Base-by-base conservation (phyloP, 2,797 vertebrate species). In the Prunella strophiata region DNA sequence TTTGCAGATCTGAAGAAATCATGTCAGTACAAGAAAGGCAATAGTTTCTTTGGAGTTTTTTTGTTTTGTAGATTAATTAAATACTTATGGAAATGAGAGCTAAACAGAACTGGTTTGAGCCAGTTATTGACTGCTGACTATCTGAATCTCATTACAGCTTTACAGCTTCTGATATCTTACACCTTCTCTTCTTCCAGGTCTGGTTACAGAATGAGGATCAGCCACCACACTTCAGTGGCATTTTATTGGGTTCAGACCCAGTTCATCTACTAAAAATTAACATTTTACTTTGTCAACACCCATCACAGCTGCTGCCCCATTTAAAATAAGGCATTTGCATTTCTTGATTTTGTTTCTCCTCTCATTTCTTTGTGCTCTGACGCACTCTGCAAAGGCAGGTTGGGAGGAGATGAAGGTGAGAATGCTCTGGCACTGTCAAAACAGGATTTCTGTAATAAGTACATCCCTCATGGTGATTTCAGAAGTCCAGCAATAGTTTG, bases 1-100 rank as follows among this genome's bases (percentile, higher is more conserved):
- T 88, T 95, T 89, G 73, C 55, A 94, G 92, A 90, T 94, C 91
- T 91, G 92, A 96, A 76, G 91, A 88, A 91, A 71, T 79, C 94
- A 2, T 89, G 94, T 88, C 85, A 81, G 87, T 40, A 93, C 94
- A 97, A 84, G 94, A 95, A 88, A 73, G 7, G 32, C n/a, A 90
- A 78, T 14, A 22, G 19, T n/a, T 91, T 68, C 38, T 81, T 59
- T 59, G 36, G 9, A 54, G 52, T 13, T 29, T 61, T 54, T 29
- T 76, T 68, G 32, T 85, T 93, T 92, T 83, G n/a, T 32, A 70
- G 76, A 90, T 92, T 96, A 96, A 95, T 92, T 93, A 96, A 95
- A 96, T 93, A 88, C 87, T 88, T 95, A 95, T 59, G 87, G 79
- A 92, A 96, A 96, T 84, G 59, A 95, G 89, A 81, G 10, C 65